Evolutionary conservation across 2,113 vertebrate species (phyloP), one percentile per base, ranked within the genome.

Genomic region (Nematolebias whitei): DNA sequence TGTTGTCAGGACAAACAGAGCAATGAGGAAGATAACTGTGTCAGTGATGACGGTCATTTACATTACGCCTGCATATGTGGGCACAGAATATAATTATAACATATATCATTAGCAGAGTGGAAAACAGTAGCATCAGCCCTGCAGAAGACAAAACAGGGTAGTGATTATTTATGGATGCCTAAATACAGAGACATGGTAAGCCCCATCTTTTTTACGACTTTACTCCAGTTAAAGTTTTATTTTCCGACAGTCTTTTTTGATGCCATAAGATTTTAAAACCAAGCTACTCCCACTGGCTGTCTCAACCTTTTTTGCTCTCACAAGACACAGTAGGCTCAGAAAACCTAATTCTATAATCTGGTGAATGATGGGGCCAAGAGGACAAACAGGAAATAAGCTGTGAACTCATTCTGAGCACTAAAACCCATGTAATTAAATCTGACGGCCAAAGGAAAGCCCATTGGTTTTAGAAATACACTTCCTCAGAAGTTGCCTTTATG

Each of bases 331-430:
- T 65, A 63, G 73, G 75, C 80, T 85, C 76, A 79, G 72, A 68
- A 84, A 85, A 45, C 53, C 58, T 85, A 87, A 86, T 89, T 85
- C 75, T 69, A 76, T 88, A 88, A 91, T 84, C 86, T 80, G 75
- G 20, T 73, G 73, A 83, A 88, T 55, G 86, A 89, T 63, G 75
- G 69, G 79, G 73, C 88, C 89, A 80, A 74, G 52, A 87, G 87
- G 80, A 82, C 82, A 77, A 76, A 82, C 78, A 84, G 65, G 11
- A 81, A 85, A 84, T 78, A 83, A 76, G 72, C 78, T 78, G 79
- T 62, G 71, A 87, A 83, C 59, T 80, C 70, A 84, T 83, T 57
- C 66, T 12, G 43, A 68, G 71, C 63, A 68, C 55, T 75, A 85
- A 83, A 85, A 81, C 57, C 78, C 58, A 71, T 85, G 73, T 79